phyloP scores from a whole-genome alignment of 2,888 invertebrate species.

The Petrophora chlorosata region DNA sequence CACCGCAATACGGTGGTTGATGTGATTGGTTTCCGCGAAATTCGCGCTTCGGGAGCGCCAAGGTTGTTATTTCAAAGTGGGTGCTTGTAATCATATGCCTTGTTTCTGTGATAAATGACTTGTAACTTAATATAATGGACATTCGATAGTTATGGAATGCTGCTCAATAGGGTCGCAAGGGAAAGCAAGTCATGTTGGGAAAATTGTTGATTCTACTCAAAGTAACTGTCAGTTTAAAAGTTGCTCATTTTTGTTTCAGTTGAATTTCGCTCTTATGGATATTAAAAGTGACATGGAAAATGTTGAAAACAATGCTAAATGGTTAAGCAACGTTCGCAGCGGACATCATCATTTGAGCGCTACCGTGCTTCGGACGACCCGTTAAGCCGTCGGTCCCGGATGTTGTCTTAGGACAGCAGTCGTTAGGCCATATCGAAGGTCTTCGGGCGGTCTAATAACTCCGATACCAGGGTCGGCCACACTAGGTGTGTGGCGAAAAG shows the following conservation, averaged over 20 bases:
- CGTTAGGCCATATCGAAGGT: too few species aligned
- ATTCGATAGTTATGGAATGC: slow-evolving; percentile 27
- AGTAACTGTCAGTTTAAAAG: background rate
- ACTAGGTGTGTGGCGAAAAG: too few species aligned
- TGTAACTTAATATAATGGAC: slow-evolving; percentile 26
- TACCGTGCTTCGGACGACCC: too few species aligned
- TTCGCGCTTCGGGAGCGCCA: slow-evolving; percentile 37
- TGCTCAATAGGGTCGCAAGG: slow-evolving; percentile 29
- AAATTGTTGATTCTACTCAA: slow-evolving; percentile 2
- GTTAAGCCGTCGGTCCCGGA: too few species aligned
- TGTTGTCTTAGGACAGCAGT: too few species aligned
- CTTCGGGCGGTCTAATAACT: too few species aligned
- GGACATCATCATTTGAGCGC: too few species aligned
- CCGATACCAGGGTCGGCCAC: too few species aligned
- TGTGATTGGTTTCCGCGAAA: slow-evolving; percentile 54
- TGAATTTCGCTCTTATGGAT: background rate
- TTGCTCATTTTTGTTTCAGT: background rate
- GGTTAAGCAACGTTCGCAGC: too few species aligned
- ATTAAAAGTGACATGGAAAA: too few species aligned
- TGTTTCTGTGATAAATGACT: slow-evolving; percentile 27
- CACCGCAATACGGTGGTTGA: slow-evolving; percentile 39
- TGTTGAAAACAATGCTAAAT: too few species aligned
- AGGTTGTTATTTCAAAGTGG: slow-evolving; percentile 39
- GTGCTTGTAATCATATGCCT: slow-evolving; percentile 26
- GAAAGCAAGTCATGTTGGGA: slow-evolving; percentile 5